phyloP scores from a whole-genome alignment of 1,140 invertebrate species.

The Drusus annulatus region DNA sequence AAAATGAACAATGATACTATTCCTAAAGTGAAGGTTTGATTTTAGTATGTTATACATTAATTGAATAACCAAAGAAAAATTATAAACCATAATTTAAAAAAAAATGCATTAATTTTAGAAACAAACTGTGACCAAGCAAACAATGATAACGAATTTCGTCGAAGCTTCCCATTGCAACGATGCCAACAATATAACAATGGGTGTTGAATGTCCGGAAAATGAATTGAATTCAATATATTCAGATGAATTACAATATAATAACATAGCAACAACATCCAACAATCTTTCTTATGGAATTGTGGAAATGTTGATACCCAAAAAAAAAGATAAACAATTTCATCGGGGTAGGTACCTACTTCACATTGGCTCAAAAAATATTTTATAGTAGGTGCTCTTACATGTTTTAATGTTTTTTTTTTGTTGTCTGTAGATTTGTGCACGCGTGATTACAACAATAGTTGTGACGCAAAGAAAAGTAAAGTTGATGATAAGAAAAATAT shows the following conservation, averaged over 20 bases:
- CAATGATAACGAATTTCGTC: constrained; percentile 28
- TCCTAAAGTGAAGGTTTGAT: neutral
- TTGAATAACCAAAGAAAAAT: neutral
- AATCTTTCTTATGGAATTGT: neutral
- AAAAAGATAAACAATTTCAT: neutral
- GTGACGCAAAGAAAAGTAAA: neutral
- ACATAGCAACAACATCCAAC: neutral
- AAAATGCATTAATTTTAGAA: constrained; percentile 16
- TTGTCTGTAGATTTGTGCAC: neutral
- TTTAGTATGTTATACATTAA: neutral
- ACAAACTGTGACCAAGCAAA: neutral
- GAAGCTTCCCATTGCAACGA: neutral
- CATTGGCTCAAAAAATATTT: neutral
- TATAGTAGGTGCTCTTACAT: neutral
- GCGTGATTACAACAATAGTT: neutral
- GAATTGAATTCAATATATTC: neutral
- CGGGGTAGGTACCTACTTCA: neutral
- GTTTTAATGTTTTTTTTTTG: neutral
- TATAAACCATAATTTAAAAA: neutral
- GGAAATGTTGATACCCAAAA: neutral
- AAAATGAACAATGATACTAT: neutral
- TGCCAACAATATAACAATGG: no score
- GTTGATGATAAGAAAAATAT: neutral
- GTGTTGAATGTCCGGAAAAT: neutral
- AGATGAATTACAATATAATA: neutral